Conservation (phyloP, 2,113 vertebrate species). For the Xiphias gladius region DNA sequence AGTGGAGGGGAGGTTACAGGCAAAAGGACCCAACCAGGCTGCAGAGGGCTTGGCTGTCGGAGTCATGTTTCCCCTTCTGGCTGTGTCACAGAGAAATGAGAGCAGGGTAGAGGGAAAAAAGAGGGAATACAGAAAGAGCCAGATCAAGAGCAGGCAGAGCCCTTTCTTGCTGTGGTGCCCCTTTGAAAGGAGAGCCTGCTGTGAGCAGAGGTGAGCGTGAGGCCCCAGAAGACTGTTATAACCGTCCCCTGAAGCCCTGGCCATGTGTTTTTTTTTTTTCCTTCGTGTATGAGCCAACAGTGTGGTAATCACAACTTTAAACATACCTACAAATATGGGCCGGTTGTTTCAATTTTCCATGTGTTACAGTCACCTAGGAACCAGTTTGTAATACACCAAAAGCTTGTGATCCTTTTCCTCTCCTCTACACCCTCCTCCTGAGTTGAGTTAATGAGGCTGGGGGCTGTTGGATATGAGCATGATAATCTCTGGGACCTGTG, state of each 20-base stretch:
- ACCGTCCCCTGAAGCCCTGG: conserved; percentile 36
- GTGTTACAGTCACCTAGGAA: neutral
- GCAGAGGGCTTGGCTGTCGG: conserved; percentile 50
- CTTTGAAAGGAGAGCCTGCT: conserved; percentile 52
- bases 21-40: conserved; percentile 44
- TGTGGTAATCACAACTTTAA: conserved; percentile 14
- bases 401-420: neutral
- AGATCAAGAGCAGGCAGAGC: conserved; percentile 46
- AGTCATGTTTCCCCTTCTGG: conserved; percentile 76
- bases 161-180: conserved; percentile 38
- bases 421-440: neutral
- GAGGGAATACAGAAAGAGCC: conserved; percentile 41
- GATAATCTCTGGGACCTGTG: conserved; percentile 28
- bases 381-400: neutral
- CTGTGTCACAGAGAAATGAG: conserved; percentile 71
- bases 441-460: conserved; percentile 37
- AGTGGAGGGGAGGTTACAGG: conserved; percentile 7
- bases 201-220: conserved; percentile 47
- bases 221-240: conserved; percentile 36
- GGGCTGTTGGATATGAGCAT: conserved; percentile 11
- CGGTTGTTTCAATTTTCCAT: conserved; percentile 7
- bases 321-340: neutral
- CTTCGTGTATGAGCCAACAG: conserved; percentile 34
- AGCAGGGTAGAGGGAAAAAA: conserved; percentile 50
- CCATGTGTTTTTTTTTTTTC: conserved; percentile 27